Evolutionary conservation across 2,888 invertebrate species (phyloP), one percentile per base, ranked within the genome.

Genomic region (Ochropleura leucogaster): DNA sequence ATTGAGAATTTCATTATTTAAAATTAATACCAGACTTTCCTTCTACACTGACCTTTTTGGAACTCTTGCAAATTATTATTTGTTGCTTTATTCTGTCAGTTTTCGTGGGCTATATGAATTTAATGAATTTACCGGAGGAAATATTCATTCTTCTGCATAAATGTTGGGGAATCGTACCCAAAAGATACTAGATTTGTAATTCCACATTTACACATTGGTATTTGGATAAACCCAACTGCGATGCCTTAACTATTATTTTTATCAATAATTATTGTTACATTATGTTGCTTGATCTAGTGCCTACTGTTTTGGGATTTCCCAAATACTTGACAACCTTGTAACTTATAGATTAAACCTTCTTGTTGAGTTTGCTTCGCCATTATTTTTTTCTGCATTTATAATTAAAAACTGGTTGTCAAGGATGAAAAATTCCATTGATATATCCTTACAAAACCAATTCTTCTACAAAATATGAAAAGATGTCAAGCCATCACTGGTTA

Each of bases 401-500:
- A 1, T 53, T 20, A 46, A 59, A 51, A 83, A 72, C 72, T 64
- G 65, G 68, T 70, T 60, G 46, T 44, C 3, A 53, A 53, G 42
- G 53, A 82, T 62, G 18, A 59, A 53, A 64, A n/a, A 42, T 20
- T 49, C 57, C 20, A 46, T 70, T 63, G 40, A 55, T 74, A 72
- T 65, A 60, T 68, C n/a, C n/a, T 47, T 42, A 20, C 5, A 66
- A 44, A 44, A 67, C 53, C 12, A 64, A 53, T 65, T 60, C 46
- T 72, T 46, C n/a, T 72, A n/a, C 74, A 75, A 70, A 74, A 75
- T 42, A 77, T 70, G 40, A 30, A 79, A 73, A 69, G 77, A 80
- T 88, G 88, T 89, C 89, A 89, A 84, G 77, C 68, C 55, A 80
- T 79, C 57, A 62, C 4, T 66, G 71, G 76, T 73, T 75, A 72